These are phyloP conservation scores for Leiothrix lutea DNA, from an alignment of 2,113 vertebrate genomes.

Conservation along the genomic window DNA sequence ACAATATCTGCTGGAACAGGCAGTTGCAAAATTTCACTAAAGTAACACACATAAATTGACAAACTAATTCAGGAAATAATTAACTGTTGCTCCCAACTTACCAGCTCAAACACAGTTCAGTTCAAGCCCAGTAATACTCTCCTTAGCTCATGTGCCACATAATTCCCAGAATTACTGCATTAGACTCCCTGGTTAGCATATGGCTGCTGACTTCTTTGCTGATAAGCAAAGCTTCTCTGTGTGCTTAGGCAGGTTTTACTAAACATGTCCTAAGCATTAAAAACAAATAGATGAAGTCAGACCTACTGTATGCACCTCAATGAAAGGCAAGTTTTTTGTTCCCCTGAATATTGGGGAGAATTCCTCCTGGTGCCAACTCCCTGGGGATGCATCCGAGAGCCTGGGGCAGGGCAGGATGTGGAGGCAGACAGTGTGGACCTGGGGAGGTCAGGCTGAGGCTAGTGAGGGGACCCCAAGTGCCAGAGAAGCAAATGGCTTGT, in stretches of 20 bases:
- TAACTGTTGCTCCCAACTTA: not conserved
- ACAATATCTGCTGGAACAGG: not conserved
- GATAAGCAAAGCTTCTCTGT: not conserved
- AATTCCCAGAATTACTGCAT: not conserved
- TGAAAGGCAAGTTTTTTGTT: not conserved
- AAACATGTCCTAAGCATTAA: not conserved
- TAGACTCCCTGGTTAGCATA: not conserved
- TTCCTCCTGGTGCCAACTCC: not conserved
- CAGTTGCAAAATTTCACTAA: not conserved
- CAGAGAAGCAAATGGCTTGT: not conserved
- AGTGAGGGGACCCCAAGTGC: fast-evolving
- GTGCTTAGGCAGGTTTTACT: not conserved
- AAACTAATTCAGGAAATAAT: not conserved
- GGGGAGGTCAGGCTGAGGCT: not conserved
- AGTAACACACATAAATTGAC: not conserved
- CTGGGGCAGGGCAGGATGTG: not conserved
- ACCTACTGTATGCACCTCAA: not conserved
- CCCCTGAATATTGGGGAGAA: not conserved
- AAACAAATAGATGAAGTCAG: not conserved
- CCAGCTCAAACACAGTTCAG: not conserved
- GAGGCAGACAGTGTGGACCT: fast-evolving
- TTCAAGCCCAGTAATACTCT: not conserved
- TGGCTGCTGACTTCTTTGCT: not conserved
- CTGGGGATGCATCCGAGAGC: fast-evolving
- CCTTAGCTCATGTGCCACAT: not conserved